These are phyloP conservation scores for Hyles euphorbiae DNA, from an alignment of 1,140 invertebrate species.

Conservation along the genomic window DNA sequence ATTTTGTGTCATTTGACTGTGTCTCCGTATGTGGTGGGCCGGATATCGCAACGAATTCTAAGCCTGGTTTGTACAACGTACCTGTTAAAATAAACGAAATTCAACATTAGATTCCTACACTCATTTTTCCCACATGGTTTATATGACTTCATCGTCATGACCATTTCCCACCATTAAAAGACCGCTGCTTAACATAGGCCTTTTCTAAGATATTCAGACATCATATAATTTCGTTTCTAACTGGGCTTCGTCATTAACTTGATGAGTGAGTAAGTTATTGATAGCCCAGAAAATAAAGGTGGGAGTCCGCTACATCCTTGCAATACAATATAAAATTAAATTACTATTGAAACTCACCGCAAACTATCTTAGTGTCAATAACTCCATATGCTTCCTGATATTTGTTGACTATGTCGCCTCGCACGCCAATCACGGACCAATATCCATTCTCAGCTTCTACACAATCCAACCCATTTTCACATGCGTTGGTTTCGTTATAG, in stretches of 20 bases:
- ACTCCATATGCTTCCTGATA: constrained; percentile 54
- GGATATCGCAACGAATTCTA: constrained; percentile 59
- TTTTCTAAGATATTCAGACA: too few species aligned
- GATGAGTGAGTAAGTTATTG: too few species aligned
- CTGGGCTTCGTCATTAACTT: too few species aligned
- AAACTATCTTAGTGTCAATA: constrained; percentile 67
- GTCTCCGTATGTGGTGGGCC: constrained; percentile 59
- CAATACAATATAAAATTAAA: too few species aligned
- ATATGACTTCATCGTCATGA: too few species aligned
- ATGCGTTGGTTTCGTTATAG: constrained; percentile 31
- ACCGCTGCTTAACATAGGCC: too few species aligned
- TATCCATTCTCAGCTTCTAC: constrained; percentile 38
- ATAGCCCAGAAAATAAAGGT: too few species aligned
- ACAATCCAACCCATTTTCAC: constrained; percentile 41
- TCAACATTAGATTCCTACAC: too few species aligned
- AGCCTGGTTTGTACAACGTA: constrained; percentile 21
- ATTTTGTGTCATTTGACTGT: constrained; percentile 28
- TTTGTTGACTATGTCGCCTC: constrained; percentile 55
- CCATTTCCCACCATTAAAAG: too few species aligned
- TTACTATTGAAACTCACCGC: constrained; percentile 37
- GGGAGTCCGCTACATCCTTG: too few species aligned
- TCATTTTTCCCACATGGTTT: too few species aligned
- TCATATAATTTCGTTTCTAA: too few species aligned
- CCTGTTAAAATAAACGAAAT: constrained; percentile 33
- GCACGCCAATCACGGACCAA: constrained; percentile 40